Conservation (phyloP, 2,113 vertebrate genomes). For the Zeus faber region DNA sequence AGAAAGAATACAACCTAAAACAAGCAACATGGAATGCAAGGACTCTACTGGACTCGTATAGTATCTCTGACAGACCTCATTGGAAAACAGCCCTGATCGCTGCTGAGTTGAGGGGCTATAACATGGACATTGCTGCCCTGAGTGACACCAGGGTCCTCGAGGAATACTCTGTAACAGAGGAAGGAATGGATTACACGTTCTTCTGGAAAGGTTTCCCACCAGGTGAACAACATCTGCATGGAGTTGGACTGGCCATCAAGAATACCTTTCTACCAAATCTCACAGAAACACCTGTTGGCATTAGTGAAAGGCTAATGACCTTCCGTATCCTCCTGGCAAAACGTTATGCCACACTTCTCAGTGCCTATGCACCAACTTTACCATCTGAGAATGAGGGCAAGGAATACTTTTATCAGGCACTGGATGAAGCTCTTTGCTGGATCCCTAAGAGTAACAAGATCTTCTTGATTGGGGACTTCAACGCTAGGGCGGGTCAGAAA, state of each 20-base stretch:
- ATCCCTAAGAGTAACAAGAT: slow-evolving; percentile 13
- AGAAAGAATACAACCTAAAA: slow-evolving; percentile 3
- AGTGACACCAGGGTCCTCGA: slow-evolving; percentile 15
- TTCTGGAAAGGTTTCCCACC: slow-evolving; percentile 10
- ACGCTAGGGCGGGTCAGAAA: background rate
- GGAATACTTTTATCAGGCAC: slow-evolving; percentile 6
- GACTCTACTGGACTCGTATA: slow-evolving; percentile 12
- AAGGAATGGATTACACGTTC: slow-evolving; percentile 9
- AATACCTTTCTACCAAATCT: slow-evolving; percentile 7
- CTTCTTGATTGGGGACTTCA: slow-evolving; percentile 6
- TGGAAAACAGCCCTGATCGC: no score
- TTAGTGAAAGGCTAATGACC: slow-evolving; percentile 11
- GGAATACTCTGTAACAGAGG: slow-evolving; percentile 14
- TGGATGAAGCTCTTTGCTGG: slow-evolving; percentile 2
- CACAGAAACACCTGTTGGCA: slow-evolving; percentile 9
- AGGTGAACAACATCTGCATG: slow-evolving; percentile 11
- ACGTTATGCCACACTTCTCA: slow-evolving; percentile 11
- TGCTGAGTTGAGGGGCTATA: no score
- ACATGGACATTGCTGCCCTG: no score
- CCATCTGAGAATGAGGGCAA: slow-evolving; percentile 15
- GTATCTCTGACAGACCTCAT: slow-evolving; percentile 5
- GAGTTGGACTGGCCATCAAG: slow-evolving; percentile 9
- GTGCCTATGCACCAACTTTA: no score
- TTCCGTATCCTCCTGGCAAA: background rate
- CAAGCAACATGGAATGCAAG: slow-evolving; percentile 17